These are phyloP conservation scores for Penaeus vannamei DNA, from an alignment of 1,140 invertebrate species.

Conservation along the genomic window DNA sequence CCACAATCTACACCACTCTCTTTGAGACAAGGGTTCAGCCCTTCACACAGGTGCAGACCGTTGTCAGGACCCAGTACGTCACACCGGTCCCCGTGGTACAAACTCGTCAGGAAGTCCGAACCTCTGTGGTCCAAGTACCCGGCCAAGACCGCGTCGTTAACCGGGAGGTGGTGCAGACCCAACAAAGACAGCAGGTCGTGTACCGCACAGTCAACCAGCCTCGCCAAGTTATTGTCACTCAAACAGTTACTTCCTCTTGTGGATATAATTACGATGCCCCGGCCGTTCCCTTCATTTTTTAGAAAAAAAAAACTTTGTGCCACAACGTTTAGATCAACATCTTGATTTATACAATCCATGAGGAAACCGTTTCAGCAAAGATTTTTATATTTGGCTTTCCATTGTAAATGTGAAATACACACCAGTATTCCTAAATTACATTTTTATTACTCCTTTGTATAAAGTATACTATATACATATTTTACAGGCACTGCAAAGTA, in stretches of 20 bases:
- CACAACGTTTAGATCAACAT: neutral
- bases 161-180: constrained; percentile 55
- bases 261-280: constrained; percentile 63
- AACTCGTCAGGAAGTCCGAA: constrained; percentile 42
- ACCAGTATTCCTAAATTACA: neutral
- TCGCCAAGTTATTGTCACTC: constrained; percentile 52
- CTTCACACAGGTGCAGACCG: constrained; percentile 62
- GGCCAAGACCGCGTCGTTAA: constrained; percentile 51
- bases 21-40: constrained; percentile 52
- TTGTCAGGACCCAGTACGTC: constrained; percentile 52
- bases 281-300: constrained; percentile 30
- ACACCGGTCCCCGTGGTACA: constrained; percentile 46
- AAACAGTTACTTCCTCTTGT: constrained; percentile 56
- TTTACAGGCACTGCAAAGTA: neutral
- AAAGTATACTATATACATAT: neutral
- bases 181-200: constrained; percentile 52
- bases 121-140: constrained; percentile 55
- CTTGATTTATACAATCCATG: neutral
- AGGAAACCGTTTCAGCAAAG: neutral
- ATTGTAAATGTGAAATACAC: constrained; percentile 54
- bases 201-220: constrained; percentile 57
- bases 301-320: neutral
- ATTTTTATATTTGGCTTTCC: neutral
- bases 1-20: constrained; percentile 48
- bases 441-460: neutral